These are phyloP conservation scores for Phylloscopus whistleri DNA, from an alignment of 2,113 vertebrate species.

Conservation along the genomic window DNA sequence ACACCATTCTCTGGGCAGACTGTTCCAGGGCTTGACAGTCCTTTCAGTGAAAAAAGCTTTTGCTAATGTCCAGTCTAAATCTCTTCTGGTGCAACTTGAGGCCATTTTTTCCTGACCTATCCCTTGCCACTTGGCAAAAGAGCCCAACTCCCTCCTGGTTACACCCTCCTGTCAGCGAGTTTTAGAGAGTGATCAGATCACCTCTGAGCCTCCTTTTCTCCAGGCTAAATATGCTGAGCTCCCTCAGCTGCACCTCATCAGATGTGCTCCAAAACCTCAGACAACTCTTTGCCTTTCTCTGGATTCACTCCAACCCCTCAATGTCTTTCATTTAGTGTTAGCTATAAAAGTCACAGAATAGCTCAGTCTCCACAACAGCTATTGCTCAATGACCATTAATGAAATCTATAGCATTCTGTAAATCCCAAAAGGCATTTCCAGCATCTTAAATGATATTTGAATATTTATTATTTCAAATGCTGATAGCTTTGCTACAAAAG, in stretches of 20 bases:
- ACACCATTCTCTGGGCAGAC: background rate
- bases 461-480: background rate
- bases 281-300: background rate
- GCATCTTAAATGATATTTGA: background rate
- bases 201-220: background rate
- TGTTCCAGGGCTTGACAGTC: background rate
- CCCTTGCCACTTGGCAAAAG: background rate
- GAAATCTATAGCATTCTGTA: background rate
- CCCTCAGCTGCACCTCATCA: background rate
- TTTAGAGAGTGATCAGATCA: background rate
- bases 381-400: background rate
- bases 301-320: background rate
- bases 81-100: background rate
- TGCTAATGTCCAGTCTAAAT: background rate
- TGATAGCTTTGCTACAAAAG: background rate
- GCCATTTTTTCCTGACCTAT: background rate
- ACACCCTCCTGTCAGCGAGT: background rate
- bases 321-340: background rate
- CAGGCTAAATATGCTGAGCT: background rate
- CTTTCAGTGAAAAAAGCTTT: background rate
- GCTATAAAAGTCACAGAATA: background rate
- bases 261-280: background rate
- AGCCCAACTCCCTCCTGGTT: background rate
- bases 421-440: background rate
- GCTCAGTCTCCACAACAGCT: background rate